A percentile compares a stretch with the other conserved stretches of the same genome.
Evolutionary conservation across 1,140 invertebrate species (phyloP).

Genomic region (Drosophila sechellia): DNA sequence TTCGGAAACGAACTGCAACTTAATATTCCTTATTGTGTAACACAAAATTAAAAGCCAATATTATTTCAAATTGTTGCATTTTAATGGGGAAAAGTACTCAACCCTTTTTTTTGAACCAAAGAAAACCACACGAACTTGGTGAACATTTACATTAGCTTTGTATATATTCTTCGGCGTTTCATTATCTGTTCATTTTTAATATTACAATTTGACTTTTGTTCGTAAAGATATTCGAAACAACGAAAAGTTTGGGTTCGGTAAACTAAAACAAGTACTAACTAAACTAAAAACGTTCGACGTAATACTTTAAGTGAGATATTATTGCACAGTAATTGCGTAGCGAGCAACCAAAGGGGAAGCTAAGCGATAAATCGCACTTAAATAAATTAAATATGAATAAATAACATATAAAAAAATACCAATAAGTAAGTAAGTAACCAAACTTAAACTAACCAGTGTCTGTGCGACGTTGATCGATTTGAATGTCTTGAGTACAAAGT

Average conservation of each 20-base stretch:
- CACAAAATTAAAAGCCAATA: constrained; percentile 57
- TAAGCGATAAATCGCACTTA: constrained; percentile 18
- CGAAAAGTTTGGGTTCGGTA: constrained; percentile 8
- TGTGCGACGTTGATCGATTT: constrained; percentile 14
- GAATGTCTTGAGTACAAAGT: constrained; percentile 41
- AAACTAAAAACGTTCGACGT: constrained; percentile 39
- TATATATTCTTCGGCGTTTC: constrained; percentile 33
- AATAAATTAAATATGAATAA: constrained; percentile 38
- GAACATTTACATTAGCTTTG: constrained; percentile 38
- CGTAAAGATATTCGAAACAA: constrained; percentile 20
- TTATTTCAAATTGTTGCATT: neutral
- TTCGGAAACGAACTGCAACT: constrained; percentile 66
- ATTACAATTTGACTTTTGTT: constrained; percentile 58
- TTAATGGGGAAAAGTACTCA: neutral
- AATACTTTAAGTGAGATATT: constrained; percentile 55
- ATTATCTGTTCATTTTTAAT: constrained; percentile 19
- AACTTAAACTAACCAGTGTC: constrained; percentile 18
- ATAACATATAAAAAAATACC: constrained; percentile 22
- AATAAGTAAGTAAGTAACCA: constrained; percentile 15
- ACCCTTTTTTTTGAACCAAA: neutral
- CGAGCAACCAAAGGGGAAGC: constrained; percentile 5
- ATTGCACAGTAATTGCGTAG: constrained; percentile 45
- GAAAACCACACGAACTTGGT: neutral
- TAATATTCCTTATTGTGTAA: constrained; percentile 79
- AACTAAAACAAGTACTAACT: constrained; percentile 18